Conservation (phyloP, 2,113 vertebrate genomes). For the Crocuta crocuta region DNA sequence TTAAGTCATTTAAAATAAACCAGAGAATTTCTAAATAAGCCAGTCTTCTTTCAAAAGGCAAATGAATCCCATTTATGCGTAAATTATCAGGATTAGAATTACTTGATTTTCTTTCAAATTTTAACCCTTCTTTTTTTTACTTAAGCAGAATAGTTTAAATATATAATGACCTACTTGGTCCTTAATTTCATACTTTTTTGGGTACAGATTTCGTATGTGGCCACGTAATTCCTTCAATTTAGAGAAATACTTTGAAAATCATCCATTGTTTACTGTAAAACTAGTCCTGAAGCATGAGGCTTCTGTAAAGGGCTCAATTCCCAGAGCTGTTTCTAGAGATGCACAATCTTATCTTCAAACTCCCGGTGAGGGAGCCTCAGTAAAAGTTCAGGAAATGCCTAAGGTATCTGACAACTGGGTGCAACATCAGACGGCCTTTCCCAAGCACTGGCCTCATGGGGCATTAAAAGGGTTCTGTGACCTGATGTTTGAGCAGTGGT, state of each 20-base stretch:
- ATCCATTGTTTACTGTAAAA: neutral
- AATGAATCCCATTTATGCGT: neutral
- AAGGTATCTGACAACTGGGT: neutral
- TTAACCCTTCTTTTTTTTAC: neutral
- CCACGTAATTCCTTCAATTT: neutral
- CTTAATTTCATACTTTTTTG: neutral
- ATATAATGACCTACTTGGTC: neutral
- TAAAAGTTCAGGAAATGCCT: neutral
- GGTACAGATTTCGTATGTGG: neutral
- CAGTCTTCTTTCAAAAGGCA: neutral
- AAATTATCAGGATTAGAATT: neutral
- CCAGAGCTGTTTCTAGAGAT: neutral
- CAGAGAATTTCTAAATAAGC: neutral
- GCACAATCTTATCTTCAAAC: neutral
- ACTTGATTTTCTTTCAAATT: neutral
- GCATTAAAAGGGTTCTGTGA: neutral
- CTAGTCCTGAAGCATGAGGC: neutral
- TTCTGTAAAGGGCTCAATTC: neutral
- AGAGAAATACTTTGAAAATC: conserved; percentile 33
- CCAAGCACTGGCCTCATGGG: neutral
- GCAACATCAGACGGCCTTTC: neutral
- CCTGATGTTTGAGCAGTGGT: neutral
- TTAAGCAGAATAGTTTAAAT: neutral
- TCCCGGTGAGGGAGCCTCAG: too few species aligned
- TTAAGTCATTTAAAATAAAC: neutral